Evolutionary conservation across 1,140 invertebrate species (phyloP).

Genomic region (Plutomurus gul): DNA sequence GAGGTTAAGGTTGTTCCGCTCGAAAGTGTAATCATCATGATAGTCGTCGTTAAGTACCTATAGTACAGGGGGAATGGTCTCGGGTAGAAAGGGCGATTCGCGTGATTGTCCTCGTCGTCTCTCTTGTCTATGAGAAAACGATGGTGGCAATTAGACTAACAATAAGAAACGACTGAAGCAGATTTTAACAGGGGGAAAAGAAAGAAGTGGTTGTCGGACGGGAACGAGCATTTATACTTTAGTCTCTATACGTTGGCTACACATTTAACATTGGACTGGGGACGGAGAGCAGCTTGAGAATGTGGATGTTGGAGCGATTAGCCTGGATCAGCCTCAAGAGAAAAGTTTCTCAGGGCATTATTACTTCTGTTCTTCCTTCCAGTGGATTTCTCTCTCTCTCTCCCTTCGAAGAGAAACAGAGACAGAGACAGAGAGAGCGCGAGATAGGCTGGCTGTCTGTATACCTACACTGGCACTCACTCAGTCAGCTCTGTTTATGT

Average conservation of each 20-base stretch:
- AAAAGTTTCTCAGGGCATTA: slow-evolving; percentile 2
- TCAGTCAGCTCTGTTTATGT: too few species aligned
- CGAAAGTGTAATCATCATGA: slow-evolving; percentile 14
- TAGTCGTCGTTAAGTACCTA: not conserved
- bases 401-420: too few species aligned
- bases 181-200: not conserved
- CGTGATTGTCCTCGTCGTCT: slow-evolving; percentile 10
- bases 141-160: slow-evolving; percentile 26
- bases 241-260: not conserved
- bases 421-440: not conserved
- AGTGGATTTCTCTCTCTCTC: not conserved
- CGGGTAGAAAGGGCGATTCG: slow-evolving; percentile 6
- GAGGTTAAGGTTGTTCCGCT: slow-evolving; percentile 17
- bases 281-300: not conserved
- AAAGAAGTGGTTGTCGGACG: not conserved
- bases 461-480: too few species aligned
- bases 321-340: not conserved
- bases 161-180: not conserved
- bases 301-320: not conserved
- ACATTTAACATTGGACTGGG: not conserved
- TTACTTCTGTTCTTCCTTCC: not conserved
- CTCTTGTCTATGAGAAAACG: not conserved
- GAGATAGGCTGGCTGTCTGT: too few species aligned
- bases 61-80: not conserved
- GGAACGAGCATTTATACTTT: not conserved